A percentile compares a stretch with the other conserved stretches of the same genome.
These are phyloP conservation scores for Yponomeuta evonymella DNA, from an alignment of 2,888 invertebrate genomes.

Conservation along the genomic window DNA sequence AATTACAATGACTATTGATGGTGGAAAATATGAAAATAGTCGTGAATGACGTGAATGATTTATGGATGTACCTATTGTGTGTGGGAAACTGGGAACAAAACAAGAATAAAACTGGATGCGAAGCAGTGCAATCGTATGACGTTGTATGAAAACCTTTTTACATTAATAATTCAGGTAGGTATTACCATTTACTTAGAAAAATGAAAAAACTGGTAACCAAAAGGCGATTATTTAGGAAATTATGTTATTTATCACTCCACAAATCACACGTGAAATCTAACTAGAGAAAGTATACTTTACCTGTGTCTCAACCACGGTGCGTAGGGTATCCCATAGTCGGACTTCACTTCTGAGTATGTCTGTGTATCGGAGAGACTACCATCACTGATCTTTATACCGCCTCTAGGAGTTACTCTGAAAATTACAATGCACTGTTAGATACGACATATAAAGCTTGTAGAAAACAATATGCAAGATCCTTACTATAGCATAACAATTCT, in stretches of 20 bases:
- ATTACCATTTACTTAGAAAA: too few relatives aligned
- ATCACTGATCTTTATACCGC: slow-evolving; percentile 79
- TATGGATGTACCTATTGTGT: not conserved
- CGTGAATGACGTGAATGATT: not conserved
- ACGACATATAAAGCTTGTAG: not conserved
- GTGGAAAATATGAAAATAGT: not conserved
- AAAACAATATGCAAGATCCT: slow-evolving; percentile 19
- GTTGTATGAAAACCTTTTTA: slow-evolving; percentile 10
- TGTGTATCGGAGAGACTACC: slow-evolving; percentile 92
- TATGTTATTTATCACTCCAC: slow-evolving; percentile 3
- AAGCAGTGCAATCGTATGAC: slow-evolving; percentile 13
- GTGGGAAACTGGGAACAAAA: slow-evolving; percentile 10
- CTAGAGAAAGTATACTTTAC: slow-evolving; percentile 41
- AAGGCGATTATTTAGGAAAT: too few relatives aligned
- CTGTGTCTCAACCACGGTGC: slow-evolving; percentile 92
- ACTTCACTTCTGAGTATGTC: slow-evolving; percentile 82
- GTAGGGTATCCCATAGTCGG: slow-evolving; percentile 89
- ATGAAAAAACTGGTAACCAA: too few relatives aligned
- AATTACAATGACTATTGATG: not conserved
- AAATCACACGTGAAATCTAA: not conserved
- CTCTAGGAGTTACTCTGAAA: slow-evolving; percentile 66
- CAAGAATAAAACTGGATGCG: slow-evolving; percentile 21
- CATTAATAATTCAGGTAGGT: not conserved
- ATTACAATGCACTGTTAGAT: slow-evolving; percentile 11
- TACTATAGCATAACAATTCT: not conserved